phyloP scores from a whole-genome alignment of 2,888 invertebrate genomes.

The Drosophila rellima region DNA sequence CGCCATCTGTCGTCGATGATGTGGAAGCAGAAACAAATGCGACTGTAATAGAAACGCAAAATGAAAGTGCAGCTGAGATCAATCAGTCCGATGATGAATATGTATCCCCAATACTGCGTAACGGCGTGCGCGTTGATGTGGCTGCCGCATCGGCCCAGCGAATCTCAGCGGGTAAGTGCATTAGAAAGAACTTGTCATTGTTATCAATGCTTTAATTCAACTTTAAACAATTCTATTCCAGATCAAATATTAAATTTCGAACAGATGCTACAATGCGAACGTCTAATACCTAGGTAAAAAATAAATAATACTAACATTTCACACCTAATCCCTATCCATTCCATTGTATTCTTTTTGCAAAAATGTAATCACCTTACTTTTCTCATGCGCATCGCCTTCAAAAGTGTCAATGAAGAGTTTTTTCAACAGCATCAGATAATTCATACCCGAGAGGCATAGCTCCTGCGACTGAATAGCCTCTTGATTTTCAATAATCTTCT shows the following conservation, averaged over 20 bases:
- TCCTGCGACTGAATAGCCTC: conserved; percentile 58
- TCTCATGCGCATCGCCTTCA: conserved; percentile 27
- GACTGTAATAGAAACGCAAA: conserved; percentile 13
- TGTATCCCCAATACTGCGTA: conserved; percentile 69
- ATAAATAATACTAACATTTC: not conserved
- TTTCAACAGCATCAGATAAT: conserved; percentile 67
- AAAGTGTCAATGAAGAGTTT: conserved; percentile 67
- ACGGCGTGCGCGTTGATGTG: conserved; percentile 81
- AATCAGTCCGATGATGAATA: conserved; percentile 71
- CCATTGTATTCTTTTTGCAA: conserved; percentile 50
- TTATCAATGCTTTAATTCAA: conserved; percentile 9
- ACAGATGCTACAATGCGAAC: conserved; percentile 76
- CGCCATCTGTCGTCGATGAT: conserved; percentile 19
- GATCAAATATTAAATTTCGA: conserved; percentile 81
- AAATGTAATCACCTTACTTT: conserved; percentile 43
- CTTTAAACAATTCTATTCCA: conserved; percentile 46
- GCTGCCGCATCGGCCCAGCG: conserved; percentile 69
- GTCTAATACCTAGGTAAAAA: conserved; percentile 74
- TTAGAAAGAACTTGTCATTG: not conserved
- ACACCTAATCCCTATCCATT: conserved; percentile 23
- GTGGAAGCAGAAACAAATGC: not conserved
- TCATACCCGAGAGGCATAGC: conserved; percentile 62
- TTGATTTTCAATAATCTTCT: conserved; percentile 55
- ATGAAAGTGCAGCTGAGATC: conserved; percentile 26
- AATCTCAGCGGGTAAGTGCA: conserved; percentile 74